phyloP scores from a whole-genome alignment of 2,888 invertebrate genomes.

The Nematopogon swammerdamellus region DNA sequence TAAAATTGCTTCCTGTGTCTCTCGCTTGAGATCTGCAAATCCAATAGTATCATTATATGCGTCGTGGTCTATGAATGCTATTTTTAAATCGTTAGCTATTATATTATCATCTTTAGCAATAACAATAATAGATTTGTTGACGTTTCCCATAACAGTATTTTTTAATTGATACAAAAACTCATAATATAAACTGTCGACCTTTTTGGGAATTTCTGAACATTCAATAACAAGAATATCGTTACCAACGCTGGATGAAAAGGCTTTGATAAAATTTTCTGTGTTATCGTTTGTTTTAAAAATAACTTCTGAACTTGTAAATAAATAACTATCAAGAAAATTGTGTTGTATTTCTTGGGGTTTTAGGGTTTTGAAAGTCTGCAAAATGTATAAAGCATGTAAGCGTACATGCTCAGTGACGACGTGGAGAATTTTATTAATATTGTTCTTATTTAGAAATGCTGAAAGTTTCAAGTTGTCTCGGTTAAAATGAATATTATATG shows the following conservation, averaged over 20 bases:
- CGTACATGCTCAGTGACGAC: background rate
- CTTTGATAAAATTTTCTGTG: background rate
- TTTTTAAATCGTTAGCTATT: background rate
- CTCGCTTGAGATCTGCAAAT: background rate
- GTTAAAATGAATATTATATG: background rate
- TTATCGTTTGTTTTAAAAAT: background rate
- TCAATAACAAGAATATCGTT: background rate
- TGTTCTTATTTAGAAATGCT: background rate
- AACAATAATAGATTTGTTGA: background rate
- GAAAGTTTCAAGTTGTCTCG: background rate
- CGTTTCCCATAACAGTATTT: background rate
- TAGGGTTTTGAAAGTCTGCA: background rate
- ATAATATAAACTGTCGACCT: background rate
- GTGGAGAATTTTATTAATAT: background rate
- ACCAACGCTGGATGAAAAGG: background rate
- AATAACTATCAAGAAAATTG: background rate
- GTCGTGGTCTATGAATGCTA: background rate
- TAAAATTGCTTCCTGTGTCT: background rate
- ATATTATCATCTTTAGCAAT: background rate
- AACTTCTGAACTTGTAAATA: background rate
- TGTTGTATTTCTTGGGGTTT: background rate
- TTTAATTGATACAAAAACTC: background rate
- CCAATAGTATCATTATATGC: background rate
- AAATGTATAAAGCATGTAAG: background rate
- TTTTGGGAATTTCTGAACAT: background rate